Evolutionary conservation across 2,797 vertebrate genomes (phyloP), one percentile per base, ranked within the genome.

Genomic region (Malurus leucopterus): DNA sequence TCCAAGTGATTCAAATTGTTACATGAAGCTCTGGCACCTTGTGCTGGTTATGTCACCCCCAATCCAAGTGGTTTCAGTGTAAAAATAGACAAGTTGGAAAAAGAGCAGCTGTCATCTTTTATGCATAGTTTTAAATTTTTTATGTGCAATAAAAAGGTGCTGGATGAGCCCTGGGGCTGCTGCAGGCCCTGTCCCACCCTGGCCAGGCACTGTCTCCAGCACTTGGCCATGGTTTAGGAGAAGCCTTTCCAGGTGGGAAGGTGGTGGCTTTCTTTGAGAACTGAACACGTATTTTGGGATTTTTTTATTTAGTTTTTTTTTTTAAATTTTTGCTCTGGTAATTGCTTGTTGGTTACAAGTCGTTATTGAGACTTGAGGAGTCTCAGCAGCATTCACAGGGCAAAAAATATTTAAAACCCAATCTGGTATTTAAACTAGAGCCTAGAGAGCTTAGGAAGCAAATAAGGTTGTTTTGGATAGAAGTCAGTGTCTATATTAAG

Each of bases 61-160:
- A 79, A 40, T 91, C 86, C 80, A 57, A 93, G 83, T 53, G 74
- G 63, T 63, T 87, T 68, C 46, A 53, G 67, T 78, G 57, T 71
- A 91, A 86, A 95, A 95, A 94, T 78, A 92, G 92, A 79, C 77
- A 69, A 50, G 49, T 27, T 88, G 88, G 77, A 2, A 86, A 63
- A 93, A 78, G 67, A 94, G 53, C 80, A 92, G 63, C 89, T 95
- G 91, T 84, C 88, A 89, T 77, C 69, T 81, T 90, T 69, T 59
- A 83, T 85, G 84, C 82, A 85, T 43, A 17, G 27, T 55, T 94
- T 90, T 87, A 26, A 68, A 53, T 32, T 4, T 90, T 89, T 90
- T 30, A 38, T 74, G 9, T 34, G 47, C 49, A 19, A 4, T 55
- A 59, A 43, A 34, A 86, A 83, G 91, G 63, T 68, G 74, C 68